Conservation (phyloP, 2,888 invertebrate genomes). For the Nemotelus nigrinus region DNA sequence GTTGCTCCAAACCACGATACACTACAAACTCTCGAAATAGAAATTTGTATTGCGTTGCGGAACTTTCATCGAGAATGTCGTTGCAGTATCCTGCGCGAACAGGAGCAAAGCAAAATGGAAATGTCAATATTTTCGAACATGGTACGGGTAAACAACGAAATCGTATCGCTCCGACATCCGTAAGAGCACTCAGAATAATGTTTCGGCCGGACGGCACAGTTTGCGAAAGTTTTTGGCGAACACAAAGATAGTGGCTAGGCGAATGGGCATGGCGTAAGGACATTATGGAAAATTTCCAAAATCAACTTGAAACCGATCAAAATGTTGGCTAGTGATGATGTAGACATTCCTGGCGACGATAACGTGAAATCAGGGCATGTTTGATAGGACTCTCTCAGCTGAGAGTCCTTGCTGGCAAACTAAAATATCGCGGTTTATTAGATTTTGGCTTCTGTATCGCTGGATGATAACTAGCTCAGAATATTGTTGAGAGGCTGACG, state of each 20-base stretch:
- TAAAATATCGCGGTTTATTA: too few species aligned
- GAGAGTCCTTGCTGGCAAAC: too few species aligned
- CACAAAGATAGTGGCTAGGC: neutral
- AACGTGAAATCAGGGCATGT: too few species aligned
- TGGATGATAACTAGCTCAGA: too few species aligned
- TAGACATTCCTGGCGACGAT: too few species aligned
- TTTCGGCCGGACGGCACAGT: constrained; percentile 26
- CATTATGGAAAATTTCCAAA: constrained; percentile 21
- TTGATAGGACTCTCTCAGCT: too few species aligned
- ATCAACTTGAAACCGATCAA: constrained; percentile 21
- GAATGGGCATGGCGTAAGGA: constrained; percentile 1
- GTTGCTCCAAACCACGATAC: neutral
- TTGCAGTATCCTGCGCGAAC: constrained; percentile 22
- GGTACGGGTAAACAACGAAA: constrained; percentile 36
- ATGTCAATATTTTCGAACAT: constrained; percentile 40
- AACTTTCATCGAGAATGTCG: too few species aligned
- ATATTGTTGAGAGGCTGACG: too few species aligned
- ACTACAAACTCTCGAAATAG: too few species aligned
- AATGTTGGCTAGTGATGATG: constrained; percentile 10
- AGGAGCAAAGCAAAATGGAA: constrained; percentile 25
- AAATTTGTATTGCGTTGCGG: too few species aligned
- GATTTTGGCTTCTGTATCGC: too few species aligned
- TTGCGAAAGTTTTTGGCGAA: neutral
- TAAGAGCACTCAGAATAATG: constrained; percentile 30
- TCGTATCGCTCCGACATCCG: constrained; percentile 26